Evolutionary conservation across 2,797 vertebrate species (phyloP), one percentile per base, ranked within the genome.

Genomic region (Lepus townsendii): DNA sequence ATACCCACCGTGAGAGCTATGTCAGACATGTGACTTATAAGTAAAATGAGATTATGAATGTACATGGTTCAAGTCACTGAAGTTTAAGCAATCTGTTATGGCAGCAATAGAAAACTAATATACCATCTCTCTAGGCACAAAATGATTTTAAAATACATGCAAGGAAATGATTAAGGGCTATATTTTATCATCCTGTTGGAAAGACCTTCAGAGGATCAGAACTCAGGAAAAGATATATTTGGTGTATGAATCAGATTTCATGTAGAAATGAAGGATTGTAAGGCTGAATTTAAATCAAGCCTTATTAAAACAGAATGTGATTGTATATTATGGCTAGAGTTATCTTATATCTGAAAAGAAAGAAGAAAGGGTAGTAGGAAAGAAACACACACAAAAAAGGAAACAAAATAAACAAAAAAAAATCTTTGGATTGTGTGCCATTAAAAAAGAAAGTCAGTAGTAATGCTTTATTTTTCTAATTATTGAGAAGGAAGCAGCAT

Each of bases 241-340:
- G 24, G 35, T 24, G 57, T 54, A 24, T 52, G 26, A 63, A 12
- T 72, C 83, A 89, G 38, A 91, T 17, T 96, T 93, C 9, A 62
- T 50, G 7, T 83, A 72, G 35, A 71, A 83, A 66, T 89, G 85
- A 91, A 72, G 26, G 50, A 71, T 30, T 91, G 0, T 72, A 72
- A 76, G 42, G n/a, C 30, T 63, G 38, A 93, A 87, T 83, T 94
- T 77, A 72, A 89, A 90, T 80, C 8, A 11, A 52, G 19, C 1
- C 1, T 89, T 96, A 78, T 96, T 88, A 95, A 96, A 90, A 72
- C 77, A 86, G 32, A 77, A 77, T 52, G 5, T 85, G 63, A 85
- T 87, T 73, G 7, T 0, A 69, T 87, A 50, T 73, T 87, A 42
- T 68, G n/a, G 12, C 47, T 63, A 9, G 26, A 93, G 79, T 54